These are phyloP conservation scores for Urophycis tenuis DNA, from an alignment of 2,797 vertebrate genomes.

Conservation along the genomic window DNA sequence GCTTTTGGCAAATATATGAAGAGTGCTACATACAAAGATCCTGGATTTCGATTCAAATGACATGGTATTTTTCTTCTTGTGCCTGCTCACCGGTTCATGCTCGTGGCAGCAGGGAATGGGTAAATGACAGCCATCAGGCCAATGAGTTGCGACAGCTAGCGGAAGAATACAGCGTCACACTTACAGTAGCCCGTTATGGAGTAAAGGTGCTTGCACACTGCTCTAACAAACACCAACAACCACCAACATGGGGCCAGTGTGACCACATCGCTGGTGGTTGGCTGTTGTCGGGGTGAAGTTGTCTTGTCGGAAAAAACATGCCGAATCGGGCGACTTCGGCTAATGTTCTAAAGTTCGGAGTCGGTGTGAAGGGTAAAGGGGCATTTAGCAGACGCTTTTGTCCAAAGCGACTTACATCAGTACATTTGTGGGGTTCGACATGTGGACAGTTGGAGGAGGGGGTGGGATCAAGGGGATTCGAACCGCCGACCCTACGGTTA, in stretches of 20 bases:
- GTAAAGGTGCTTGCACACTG: not conserved
- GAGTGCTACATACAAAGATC: no score
- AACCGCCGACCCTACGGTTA: no score
- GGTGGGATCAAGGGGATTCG: no score
- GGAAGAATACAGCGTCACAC: not conserved
- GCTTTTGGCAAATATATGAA: not conserved
- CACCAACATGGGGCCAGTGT: not conserved
- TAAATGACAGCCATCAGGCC: not conserved
- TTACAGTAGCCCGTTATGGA: not conserved
- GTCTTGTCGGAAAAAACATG: not conserved
- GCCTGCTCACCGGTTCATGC: not conserved
- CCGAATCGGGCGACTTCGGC: not conserved
- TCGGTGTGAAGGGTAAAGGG: no score
- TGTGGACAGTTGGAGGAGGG: no score
- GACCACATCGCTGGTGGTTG: not conserved
- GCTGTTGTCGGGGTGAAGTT: no score
- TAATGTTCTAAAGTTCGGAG: not conserved
- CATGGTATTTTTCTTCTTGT: not conserved
- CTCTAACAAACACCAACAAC: not conserved
- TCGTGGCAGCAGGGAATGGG: not conserved
- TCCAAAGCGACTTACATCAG: no score
- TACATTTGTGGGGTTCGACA: no score
- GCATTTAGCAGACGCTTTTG: no score
- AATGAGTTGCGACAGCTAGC: not conserved
- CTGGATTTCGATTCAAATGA: no score